A percentile compares a stretch with the other conserved stretches of the same genome.
Conservation (phyloP, 2,888 invertebrate genomes). For the Caenorhabditis uteleia region DNA sequence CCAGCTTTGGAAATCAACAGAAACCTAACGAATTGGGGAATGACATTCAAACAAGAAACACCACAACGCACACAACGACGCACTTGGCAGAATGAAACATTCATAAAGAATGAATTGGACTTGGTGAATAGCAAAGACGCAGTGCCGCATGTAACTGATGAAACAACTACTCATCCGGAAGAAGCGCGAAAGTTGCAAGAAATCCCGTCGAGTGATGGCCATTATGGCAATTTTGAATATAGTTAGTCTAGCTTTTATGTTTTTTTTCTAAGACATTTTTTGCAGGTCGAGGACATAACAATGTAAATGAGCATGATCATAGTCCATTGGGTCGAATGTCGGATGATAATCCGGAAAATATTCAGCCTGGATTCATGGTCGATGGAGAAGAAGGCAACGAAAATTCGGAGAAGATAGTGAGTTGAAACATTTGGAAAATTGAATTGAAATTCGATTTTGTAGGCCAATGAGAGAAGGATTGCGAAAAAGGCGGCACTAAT, state of each 20-base stretch:
- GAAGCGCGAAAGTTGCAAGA: conserved; percentile 33
- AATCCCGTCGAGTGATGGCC: conserved; percentile 24
- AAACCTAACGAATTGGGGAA: conserved; percentile 69
- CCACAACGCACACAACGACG: conserved; percentile 42
- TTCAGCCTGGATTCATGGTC: conserved; percentile 26
- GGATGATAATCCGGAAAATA: conserved; percentile 26
- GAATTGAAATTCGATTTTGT: conserved; percentile 1
- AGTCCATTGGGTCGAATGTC: conserved; percentile 25
- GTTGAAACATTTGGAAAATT: conserved; percentile 2
- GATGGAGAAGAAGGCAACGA: conserved; percentile 43
- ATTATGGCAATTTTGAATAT: conserved; percentile 8
- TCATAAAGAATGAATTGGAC: conserved; percentile 59
- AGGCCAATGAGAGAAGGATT: conserved; percentile 56
- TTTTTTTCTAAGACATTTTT: no score
- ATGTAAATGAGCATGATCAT: conserved; percentile 23
- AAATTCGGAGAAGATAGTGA: conserved; percentile 55
- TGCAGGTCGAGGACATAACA: conserved; percentile 16
- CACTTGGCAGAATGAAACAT: conserved; percentile 65
- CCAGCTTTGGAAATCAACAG: conserved; percentile 66
- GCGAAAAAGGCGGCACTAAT: conserved; percentile 65
- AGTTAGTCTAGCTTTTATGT: not conserved
- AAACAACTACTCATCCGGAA: conserved; percentile 32
- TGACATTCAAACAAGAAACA: conserved; percentile 46
- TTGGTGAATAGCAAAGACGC: conserved; percentile 57
- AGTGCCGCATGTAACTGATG: conserved; percentile 50